Base-by-base conservation (phyloP, 2,113 vertebrate genomes). In the Brienomyrus brachyistius region DNA sequence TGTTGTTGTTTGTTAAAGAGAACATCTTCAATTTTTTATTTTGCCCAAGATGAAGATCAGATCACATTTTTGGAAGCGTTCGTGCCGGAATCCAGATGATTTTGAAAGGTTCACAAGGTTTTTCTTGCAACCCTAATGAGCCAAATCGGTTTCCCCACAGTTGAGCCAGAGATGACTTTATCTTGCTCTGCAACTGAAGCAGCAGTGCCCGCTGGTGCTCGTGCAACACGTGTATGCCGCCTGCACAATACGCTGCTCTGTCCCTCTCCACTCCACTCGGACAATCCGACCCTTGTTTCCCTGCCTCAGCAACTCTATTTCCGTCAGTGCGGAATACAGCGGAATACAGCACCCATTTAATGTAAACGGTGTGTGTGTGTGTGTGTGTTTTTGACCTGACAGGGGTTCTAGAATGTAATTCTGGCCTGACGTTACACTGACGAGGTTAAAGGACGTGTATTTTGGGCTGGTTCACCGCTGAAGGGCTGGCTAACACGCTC, bases 161-260 rank as follows among this genome's bases (percentile, higher is more conserved):
- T 70, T 70, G 62, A 70, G 62, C 62, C 62, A 70, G 62, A 70
- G 10, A 27, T 70, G 62, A 70, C 62, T 27, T 70, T 70, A 70
- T 70, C 62, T 70, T 31, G n/a, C n/a, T 70, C 62, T 70, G 62
- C 10, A 13, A 70, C n/a, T 70, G 62, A 31, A 8, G 17, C 31
- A 21, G 77, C 43, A 45, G 77, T 50, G 19, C 31, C 51, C 35
- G 45, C 4, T 66, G 88, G 47, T 47, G 45, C 19, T 47, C 7
- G 1, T 48, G 66, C 17, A 70, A 48, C 8, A 40, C 19, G 7
- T 62, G 40, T 4, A 66, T 47, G 43, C 77, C 35, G 45, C 83
- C 43, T 59, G 84, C 90, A 89, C 86, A 90, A 23, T 88, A 35
- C 54, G 31, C 45, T 15, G 15, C 35, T 45, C 27, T 90, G 90